Evolutionary conservation across 2,888 invertebrate species (phyloP), one percentile per base, ranked within the genome.

Genomic region (Mayetiola destructor): DNA sequence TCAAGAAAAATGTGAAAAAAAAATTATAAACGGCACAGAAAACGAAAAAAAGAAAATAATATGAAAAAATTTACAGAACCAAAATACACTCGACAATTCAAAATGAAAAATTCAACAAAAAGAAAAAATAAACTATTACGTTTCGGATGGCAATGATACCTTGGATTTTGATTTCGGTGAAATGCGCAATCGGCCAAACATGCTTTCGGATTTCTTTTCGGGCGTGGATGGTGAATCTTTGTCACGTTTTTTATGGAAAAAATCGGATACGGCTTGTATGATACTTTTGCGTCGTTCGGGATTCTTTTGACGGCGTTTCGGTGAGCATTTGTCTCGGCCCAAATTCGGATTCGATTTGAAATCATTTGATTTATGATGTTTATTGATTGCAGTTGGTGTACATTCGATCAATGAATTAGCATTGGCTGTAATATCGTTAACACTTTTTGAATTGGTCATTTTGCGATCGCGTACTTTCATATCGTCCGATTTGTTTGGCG

Each of bases 231-330:
- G 60, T 60, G 59, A 58, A 67, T 79, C 80, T 60, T 76, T 75
- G 63, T 81, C 80, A 61, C 79, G 79, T 64, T 84, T 82, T 69
- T 85, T 84, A 64, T 82, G 80, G 68, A 91, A 85, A 69, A 90
- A 85, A 68, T 83, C 88, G 18, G 88, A 84, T 60, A 91, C 82
- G 56, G 88, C 82, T 72, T 86, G 88, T 65, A 89, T 88, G 56
- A 90, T 82, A 70, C 88, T 88, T 65, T 83, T 87, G 60, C 88
- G 77, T 61, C 88, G 76, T 64, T 86, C 85, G 0, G 80, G 76
- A 67, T 82, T 82, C 65, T 82, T 82, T 16, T 55, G 32, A 6
- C 54, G 55, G 32, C 63, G 61, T 59, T 72, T 73, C 18, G 35
- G 30, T 16, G 32, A 35, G 3, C 6, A 2, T 5, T 69, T 70